These are phyloP conservation scores for Chaetops frenatus DNA, from an alignment of 2,113 vertebrate genomes.

Conservation along the genomic window DNA sequence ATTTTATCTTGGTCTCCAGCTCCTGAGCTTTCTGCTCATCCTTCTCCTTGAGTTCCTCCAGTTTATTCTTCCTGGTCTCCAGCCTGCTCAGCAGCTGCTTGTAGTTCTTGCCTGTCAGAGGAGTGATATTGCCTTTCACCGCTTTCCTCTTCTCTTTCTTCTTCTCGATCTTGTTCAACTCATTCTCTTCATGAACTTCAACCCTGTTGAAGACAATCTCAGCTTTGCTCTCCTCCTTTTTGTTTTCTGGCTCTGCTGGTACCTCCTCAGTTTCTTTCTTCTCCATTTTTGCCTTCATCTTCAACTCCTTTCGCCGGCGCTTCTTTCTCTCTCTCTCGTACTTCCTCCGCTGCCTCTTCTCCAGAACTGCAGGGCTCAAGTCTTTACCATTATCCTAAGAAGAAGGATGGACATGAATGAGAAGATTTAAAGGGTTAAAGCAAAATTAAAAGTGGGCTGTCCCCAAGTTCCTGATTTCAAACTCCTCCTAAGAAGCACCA, in stretches of 20 bases:
- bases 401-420: not conserved
- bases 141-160: constrained; percentile 76
- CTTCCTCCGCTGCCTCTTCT: constrained; percentile 83
- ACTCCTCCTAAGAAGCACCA: not conserved
- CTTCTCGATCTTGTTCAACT: constrained; percentile 70
- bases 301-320: constrained; percentile 84
- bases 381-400: constrained; percentile 71
- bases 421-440: not conserved
- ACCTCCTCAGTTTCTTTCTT: not conserved
- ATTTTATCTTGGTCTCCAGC: constrained; percentile 83
- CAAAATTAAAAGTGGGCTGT: not conserved
- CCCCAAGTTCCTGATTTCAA: not conserved
- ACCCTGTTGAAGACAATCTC: constrained; percentile 85
- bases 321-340: constrained; percentile 89
- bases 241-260: not conserved
- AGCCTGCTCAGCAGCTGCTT: constrained; percentile 88
- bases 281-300: constrained; percentile 76
- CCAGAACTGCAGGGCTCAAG: constrained; percentile 70
- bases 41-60: constrained; percentile 81
- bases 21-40: constrained; percentile 78
- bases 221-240: constrained; percentile 7
- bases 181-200: constrained; percentile 71
- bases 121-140: constrained; percentile 84
- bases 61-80: constrained; percentile 75
- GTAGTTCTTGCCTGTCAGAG: constrained; percentile 89